Base-by-base conservation (phyloP, 2,113 vertebrate genomes). In the Semnornis frantzii region DNA sequence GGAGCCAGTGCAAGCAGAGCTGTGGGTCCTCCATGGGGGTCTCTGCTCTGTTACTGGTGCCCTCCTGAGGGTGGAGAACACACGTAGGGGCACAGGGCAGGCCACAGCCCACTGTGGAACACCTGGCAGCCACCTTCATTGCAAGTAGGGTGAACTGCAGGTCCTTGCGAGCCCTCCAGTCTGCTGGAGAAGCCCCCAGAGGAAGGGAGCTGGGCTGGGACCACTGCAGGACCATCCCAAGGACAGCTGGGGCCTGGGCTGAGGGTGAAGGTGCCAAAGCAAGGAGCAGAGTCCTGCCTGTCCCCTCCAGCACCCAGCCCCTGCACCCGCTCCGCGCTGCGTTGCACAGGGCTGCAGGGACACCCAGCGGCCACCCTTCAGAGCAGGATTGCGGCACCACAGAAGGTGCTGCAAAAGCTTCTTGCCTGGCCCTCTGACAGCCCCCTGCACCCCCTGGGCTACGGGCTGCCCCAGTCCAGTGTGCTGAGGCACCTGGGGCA, bases 241-340 rank as follows among this genome's bases (percentile, higher is more conserved):
- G 37, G 20, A 1, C 13, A 23, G 37, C 54, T 46, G 25, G 60
- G 21, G 15, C 2, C 48, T 15, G 69, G 70, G 52, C 13, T 33
- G 52, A 69, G 39, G 33, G 18, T 17, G 30, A 37, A 33, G 54
- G 33, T 28, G 33, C 28, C 37, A 25, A 77, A 50, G 9, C 9
- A 4, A 31, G 54, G 39, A 33, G 55, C 19, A 5, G 60, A 12
- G 37, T 27, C 65, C 82, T 11, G 24, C 28, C n/a, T 4, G 23
- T n/a, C 21, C 12, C 23, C 57, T 12, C 52, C 65, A 62, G 21
- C 18, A 34, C 2, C 3, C 71, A 62, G 21, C 15, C 42, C 2
- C 3, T 2, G 42, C 23, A 10, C 15, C 12, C 10, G 1, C 44
- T 58, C 19, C 1, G 37, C 37, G 2, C 50, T 1, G 0, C 8